A percentile compares a stretch with the other conserved stretches of the same genome.
These are phyloP conservation scores for Lycorma delicatula DNA, from an alignment of 1,140 invertebrate genomes.

Conservation along the genomic window DNA sequence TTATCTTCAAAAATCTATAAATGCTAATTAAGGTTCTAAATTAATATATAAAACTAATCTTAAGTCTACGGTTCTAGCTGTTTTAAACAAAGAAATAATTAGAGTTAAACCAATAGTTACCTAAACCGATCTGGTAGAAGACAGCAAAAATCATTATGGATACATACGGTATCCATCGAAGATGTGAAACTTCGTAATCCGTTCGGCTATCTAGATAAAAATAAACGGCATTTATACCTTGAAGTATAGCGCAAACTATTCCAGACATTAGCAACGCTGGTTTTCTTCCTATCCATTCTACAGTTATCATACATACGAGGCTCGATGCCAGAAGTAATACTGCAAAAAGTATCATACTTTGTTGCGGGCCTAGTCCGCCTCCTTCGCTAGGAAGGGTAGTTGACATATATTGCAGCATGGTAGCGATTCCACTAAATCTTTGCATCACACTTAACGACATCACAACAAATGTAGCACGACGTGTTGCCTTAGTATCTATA, in stretches of 20 bases:
- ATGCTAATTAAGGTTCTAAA: no score
- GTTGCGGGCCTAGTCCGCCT: constrained; percentile 11
- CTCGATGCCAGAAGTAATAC: constrained; percentile 26
- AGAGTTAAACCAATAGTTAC: no score
- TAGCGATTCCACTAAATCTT: constrained; percentile 23
- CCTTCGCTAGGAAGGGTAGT: constrained; percentile 25
- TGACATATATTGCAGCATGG: constrained; percentile 27
- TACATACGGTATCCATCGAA: constrained; percentile 20
- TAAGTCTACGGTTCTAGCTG: no score
- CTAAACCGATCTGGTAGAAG: constrained; percentile 20
- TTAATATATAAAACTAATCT: no score
- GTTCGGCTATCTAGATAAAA: constrained; percentile 11
- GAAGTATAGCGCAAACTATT: constrained; percentile 13
- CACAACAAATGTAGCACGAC: constrained; percentile 24
- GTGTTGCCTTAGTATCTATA: constrained; percentile 16
- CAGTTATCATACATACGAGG: constrained; percentile 23
- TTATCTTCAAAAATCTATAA: no score
- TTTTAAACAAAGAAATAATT: no score
- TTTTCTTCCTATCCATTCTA: constrained; percentile 38
- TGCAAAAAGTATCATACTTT: constrained; percentile 21
- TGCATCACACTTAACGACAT: constrained; percentile 25
- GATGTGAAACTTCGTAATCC: background rate
- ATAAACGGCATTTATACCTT: constrained; percentile 18
- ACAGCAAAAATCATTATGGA: constrained; percentile 20
- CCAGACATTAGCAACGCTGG: constrained; percentile 43